phyloP scores from a whole-genome alignment of 2,797 vertebrate genomes.

The Mastacembelus armatus region DNA sequence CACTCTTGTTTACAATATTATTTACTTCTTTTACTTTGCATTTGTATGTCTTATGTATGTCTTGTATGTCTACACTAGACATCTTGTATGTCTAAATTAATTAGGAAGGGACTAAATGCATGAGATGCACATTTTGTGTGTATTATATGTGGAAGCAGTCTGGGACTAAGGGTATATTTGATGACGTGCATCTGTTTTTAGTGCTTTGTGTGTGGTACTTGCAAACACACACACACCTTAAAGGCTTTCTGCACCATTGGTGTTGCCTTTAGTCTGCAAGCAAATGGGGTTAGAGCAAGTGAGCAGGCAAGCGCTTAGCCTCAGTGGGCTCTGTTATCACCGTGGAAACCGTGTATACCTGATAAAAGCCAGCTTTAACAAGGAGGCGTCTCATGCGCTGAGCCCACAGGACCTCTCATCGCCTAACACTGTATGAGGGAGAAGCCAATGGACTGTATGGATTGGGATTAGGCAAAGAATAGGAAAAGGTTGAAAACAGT shows the following conservation, averaged over 20 bases:
- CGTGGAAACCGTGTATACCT: constrained; percentile 51
- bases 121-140: neutral
- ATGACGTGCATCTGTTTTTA: constrained; percentile 16
- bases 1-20: no score
- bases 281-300: constrained; percentile 18
- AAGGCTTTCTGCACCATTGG: constrained; percentile 16
- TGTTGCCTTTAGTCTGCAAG: constrained; percentile 33
- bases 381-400: constrained; percentile 17
- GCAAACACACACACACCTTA: neutral
- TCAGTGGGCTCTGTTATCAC: constrained; percentile 61
- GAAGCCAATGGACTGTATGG: constrained; percentile 30
- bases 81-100: no score
- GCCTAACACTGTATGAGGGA: constrained; percentile 32
- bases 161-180: constrained; percentile 15
- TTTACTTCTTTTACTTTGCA: neutral
- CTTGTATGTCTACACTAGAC: no score
- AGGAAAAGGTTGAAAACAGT: constrained; percentile 29
- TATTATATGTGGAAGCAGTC: constrained; percentile 8
- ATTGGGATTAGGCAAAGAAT: constrained; percentile 34
- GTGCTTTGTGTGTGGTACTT: constrained; percentile 8
- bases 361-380: constrained; percentile 67
- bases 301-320: constrained; percentile 32
- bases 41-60: neutral
- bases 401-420: constrained; percentile 48
- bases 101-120: no score